Evolutionary conservation across 2,797 vertebrate species (phyloP).

Genomic region (Pristis pectinata): DNA sequence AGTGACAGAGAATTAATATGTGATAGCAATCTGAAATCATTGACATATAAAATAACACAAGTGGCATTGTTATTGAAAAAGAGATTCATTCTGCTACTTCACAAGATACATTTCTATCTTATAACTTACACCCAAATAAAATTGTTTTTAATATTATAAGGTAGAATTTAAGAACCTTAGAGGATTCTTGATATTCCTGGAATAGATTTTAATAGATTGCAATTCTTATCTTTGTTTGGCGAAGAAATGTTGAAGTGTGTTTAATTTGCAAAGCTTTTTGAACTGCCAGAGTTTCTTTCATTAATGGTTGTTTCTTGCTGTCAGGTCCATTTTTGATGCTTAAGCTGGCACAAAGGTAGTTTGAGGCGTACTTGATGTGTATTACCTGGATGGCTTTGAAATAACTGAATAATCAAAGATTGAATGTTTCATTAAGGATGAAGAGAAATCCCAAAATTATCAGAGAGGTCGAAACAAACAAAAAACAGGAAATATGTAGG

Average conservation of each 20-base stretch:
- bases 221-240: neutral
- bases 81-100: neutral
- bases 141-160: conserved; percentile 7
- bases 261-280: neutral
- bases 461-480: neutral
- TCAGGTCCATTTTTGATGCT: neutral
- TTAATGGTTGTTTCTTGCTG: neutral
- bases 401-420: neutral
- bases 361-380: neutral
- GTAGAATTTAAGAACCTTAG: neutral
- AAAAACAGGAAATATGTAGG: neutral
- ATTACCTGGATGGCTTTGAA: neutral
- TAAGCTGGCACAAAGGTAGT: neutral
- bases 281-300: neutral
- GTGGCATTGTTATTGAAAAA: neutral
- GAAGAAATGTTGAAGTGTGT: neutral
- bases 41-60: neutral
- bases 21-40: conserved; percentile 13
- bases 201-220: neutral
- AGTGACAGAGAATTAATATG: conserved; percentile 12
- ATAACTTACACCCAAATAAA: neutral
- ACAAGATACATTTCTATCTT: neutral
- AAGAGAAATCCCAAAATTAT: neutral
- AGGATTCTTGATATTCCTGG: neutral
- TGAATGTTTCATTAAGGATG: neutral